phyloP scores from a whole-genome alignment of 2,888 invertebrate species.

The Xestia c-nigrum region DNA sequence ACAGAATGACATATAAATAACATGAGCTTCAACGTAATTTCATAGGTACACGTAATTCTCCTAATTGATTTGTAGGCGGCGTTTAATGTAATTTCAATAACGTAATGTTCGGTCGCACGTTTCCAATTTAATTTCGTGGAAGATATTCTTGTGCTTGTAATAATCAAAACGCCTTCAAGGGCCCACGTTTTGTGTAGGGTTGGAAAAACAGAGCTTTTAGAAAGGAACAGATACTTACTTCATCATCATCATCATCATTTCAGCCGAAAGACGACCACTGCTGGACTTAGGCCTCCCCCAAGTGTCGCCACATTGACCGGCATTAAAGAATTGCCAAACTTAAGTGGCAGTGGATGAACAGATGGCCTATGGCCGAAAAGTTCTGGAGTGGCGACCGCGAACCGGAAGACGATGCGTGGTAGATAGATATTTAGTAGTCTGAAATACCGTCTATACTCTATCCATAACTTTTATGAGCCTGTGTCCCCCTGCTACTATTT shows the following conservation, averaged over 20 bases:
- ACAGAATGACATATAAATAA: constrained; percentile 5
- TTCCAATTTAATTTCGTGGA: constrained; percentile 42
- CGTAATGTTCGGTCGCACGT: constrained; percentile 34
- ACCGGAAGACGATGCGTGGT: too few relatives aligned
- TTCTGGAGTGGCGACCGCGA: too few relatives aligned
- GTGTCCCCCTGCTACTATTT: neutral
- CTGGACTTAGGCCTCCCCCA: too few relatives aligned
- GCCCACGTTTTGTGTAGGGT: constrained; percentile 7
- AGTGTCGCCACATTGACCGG: too few relatives aligned
- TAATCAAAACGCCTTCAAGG: constrained; percentile 33
- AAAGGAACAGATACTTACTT: neutral
- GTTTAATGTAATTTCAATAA: constrained; percentile 27
- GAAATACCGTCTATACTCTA: neutral
- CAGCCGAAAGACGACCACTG: too few relatives aligned
- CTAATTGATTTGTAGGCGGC: constrained; percentile 38
- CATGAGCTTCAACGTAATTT: constrained; percentile 2
- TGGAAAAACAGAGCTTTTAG: neutral
- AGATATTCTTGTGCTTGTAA: constrained; percentile 30
- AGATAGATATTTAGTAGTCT: neutral
- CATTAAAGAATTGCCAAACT: too few relatives aligned
- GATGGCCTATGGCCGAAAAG: too few relatives aligned
- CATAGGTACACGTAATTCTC: constrained; percentile 31
- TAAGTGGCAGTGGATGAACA: too few relatives aligned
- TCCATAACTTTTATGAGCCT: neutral
- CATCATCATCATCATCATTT: too few relatives aligned